Percentiles rank a stretch among this genome's conserved stretches.
Evolutionary conservation across 2,797 vertebrate species (phyloP).

Genomic region (Leucoraja ocellata): DNA sequence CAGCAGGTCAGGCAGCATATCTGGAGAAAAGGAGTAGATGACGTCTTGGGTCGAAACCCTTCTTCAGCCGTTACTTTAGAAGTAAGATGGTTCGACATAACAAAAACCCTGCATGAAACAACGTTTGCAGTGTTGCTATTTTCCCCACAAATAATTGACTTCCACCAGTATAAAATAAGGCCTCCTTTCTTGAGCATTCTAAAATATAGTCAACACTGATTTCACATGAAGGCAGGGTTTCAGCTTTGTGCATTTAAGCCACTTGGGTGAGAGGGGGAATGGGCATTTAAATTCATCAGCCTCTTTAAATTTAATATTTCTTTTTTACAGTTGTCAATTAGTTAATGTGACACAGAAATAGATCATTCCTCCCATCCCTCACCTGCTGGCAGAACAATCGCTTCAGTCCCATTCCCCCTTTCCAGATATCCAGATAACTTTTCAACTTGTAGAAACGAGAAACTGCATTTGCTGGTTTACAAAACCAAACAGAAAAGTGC

Average conservation of each 20-base stretch:
- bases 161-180: not conserved
- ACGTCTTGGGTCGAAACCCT: too few relatives aligned
- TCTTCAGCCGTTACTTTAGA: not conserved
- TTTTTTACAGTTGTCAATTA: not conserved
- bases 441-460: too few relatives aligned
- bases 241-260: constrained; percentile 11
- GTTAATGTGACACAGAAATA: too few relatives aligned
- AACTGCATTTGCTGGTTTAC: too few relatives aligned
- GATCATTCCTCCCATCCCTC: too few relatives aligned
- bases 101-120: not conserved
- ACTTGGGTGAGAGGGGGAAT: not conserved
- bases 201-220: not conserved
- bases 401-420: too few relatives aligned
- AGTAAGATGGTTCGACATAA: not conserved
- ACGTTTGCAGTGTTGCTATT: not conserved
- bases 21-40: too few relatives aligned
- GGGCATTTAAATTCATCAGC: not conserved
- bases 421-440: too few relatives aligned
- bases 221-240: not conserved
- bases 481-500: too few relatives aligned
- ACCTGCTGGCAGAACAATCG: too few relatives aligned
- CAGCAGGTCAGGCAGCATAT: too few relatives aligned
- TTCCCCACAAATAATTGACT: not conserved
- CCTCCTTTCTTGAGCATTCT: not conserved
- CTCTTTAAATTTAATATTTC: too few relatives aligned